These are phyloP conservation scores for Microplitis demolitor DNA, from an alignment of 1,140 invertebrate genomes.

Conservation along the genomic window DNA sequence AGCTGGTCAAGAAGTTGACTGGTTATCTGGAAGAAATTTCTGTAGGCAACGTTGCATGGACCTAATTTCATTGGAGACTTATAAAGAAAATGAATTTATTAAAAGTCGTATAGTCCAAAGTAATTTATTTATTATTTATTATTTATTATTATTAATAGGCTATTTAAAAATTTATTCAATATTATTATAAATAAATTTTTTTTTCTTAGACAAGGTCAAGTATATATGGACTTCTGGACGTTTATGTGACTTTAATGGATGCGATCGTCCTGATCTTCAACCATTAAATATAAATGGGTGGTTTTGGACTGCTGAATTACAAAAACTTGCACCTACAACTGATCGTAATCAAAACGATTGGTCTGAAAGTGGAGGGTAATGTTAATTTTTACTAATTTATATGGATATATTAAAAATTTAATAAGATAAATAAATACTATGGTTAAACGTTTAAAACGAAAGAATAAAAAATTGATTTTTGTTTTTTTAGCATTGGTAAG, in stretches of 20 bases:
- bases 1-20: conserved; percentile 75
- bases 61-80: conserved; percentile 79
- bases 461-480: too few species aligned
- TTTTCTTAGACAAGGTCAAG: conserved; percentile 65
- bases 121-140: conserved; percentile 56
- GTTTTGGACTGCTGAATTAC: conserved; percentile 85
- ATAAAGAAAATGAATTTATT: conserved; percentile 81
- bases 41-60: conserved; percentile 87
- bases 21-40: conserved; percentile 80
- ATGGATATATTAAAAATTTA: background rate
- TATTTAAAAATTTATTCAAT: too few species aligned
- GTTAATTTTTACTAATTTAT: conserved; percentile 26
- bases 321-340: conserved; percentile 77
- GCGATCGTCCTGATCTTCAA: conserved; percentile 76
- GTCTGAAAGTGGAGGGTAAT: conserved; percentile 76
- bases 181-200: conserved; percentile 8
- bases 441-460: too few species aligned
- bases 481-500: conserved; percentile 66
- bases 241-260: conserved; percentile 83
- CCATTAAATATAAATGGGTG: conserved; percentile 80
- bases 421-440: background rate
- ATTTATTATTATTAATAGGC: too few species aligned
- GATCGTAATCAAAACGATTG: conserved; percentile 80
- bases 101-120: conserved; percentile 75
- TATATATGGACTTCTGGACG: conserved; percentile 88